Base-by-base conservation (phyloP, 2,113 vertebrate genomes). In the Sander lucioperca region DNA sequence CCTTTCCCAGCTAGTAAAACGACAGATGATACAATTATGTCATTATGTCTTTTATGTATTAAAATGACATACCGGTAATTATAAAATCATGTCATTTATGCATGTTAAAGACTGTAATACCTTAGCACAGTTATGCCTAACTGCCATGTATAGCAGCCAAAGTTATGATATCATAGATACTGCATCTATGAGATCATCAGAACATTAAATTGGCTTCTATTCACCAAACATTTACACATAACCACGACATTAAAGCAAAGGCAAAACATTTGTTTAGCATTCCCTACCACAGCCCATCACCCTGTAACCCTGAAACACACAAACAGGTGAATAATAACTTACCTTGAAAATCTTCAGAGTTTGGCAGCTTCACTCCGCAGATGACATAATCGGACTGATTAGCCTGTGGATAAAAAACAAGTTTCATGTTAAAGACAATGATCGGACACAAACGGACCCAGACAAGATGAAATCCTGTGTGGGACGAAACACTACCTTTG, bases 271-370 rank as follows among this genome's bases (percentile, higher is more conserved):
- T 79, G 59, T 65, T 15, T 56, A 51, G 74, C 74, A 62, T 57
- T 30, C n/a, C 25, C 74, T 63, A 0, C n/a, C 30, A 16, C 70
- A 64, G 36, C 36, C 30, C 66, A 64, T 81, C 73, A 53, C 57
- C 21, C 53, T 19, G 14, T 45, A 77, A 77, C 51, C 74, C 25
- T 19, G 50, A 79, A 56, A 82, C 48, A 87, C 65, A 62, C 23
- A 72, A 19, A 18, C 58, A 58, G 67, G 12, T 19, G 1, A 59
- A 63, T 64, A 21, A 69, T 59, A 62, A 84, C 70, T 92, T 98
- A 99, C 98, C 98, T 98, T 99, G 98, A 93, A 99, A 99, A 92
- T 99, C 97, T 91, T 99, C 98, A 12, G 98, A 99, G 96, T 99
- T 99, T 54, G 98, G 98, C 90, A 99, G 95, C 91, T 97, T 99